These are phyloP conservation scores for Aphelenchoides besseyi DNA, from an alignment of 1,140 invertebrate species.

Conservation along the genomic window DNA sequence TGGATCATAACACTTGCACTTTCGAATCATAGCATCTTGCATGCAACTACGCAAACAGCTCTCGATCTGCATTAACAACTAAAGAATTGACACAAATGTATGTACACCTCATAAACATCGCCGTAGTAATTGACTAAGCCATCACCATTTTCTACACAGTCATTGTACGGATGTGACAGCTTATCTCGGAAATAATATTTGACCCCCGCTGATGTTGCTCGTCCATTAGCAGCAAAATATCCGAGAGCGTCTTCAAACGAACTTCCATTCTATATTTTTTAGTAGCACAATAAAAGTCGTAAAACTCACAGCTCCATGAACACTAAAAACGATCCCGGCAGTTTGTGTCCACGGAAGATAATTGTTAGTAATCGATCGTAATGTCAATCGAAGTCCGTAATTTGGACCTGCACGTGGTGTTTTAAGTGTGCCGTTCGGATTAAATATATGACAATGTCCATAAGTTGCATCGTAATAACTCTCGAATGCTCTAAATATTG, in stretches of 20 bases:
- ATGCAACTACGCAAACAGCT: conserved; percentile 28
- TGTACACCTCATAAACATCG: background rate
- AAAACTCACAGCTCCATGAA: conserved; percentile 19
- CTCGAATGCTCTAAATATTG: background rate
- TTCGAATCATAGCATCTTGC: conserved; percentile 24
- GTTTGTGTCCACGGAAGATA: conserved; percentile 25
- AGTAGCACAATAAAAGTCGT: background rate
- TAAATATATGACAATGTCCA: conserved; percentile 18
- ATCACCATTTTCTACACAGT: background rate
- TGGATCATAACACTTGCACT: conserved; percentile 23
- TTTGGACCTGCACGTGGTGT: conserved; percentile 16
- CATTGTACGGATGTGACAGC: conserved; percentile 17
- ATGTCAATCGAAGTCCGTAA: conserved; percentile 23
- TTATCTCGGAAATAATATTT: background rate
- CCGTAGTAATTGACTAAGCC: conserved; percentile 18
- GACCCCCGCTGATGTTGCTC: conserved; percentile 15
- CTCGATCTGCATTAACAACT: conserved; percentile 7
- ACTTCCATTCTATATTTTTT: conserved; percentile 17
- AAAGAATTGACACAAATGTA: background rate
- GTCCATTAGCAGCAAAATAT: conserved; percentile 16
- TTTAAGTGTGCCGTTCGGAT: background rate
- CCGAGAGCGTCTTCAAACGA: conserved; percentile 20
- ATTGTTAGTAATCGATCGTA: conserved; percentile 7
- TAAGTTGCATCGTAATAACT: conserved; percentile 14
- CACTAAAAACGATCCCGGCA: conserved; percentile 10